phyloP scores from a whole-genome alignment of 1,140 invertebrate genomes.

The Elymnias hypermnestra region DNA sequence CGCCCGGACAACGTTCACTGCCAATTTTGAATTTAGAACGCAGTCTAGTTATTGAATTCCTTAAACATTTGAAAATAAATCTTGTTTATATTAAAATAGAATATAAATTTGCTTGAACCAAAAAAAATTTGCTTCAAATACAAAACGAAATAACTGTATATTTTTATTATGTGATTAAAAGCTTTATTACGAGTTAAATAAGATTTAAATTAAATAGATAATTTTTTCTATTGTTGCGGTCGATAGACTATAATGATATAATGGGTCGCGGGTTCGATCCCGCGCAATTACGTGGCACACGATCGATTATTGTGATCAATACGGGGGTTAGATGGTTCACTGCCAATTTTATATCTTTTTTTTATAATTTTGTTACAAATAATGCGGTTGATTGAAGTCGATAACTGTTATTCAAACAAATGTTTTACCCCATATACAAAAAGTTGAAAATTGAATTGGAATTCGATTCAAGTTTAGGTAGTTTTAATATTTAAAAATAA shows the following conservation, averaged over 20 bases:
- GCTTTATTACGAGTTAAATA: neutral
- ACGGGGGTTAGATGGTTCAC: slow-evolving; percentile 70
- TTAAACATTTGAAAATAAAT: slow-evolving; percentile 7
- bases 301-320: slow-evolving; percentile 75
- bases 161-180: neutral
- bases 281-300: slow-evolving; percentile 72
- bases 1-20: slow-evolving; percentile 39
- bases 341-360: slow-evolving; percentile 72
- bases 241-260: slow-evolving; percentile 69
- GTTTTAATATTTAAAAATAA: too few species aligned
- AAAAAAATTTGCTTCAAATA: neutral
- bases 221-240: slow-evolving; percentile 63
- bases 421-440: too few species aligned
- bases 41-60: slow-evolving; percentile 17
- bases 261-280: slow-evolving; percentile 67
- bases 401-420: slow-evolving; percentile 38
- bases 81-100: slow-evolving; percentile 6
- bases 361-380: slow-evolving; percentile 64
- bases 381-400: slow-evolving; percentile 49
- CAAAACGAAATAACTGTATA: slow-evolving; percentile 4
- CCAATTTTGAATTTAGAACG: slow-evolving; percentile 44
- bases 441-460: too few species aligned
- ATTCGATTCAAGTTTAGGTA: too few species aligned
- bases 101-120: slow-evolving; percentile 3
- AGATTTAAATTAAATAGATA: slow-evolving; percentile 5